Conservation (phyloP, 2,113 vertebrate species). For the Papio anubis region DNA sequence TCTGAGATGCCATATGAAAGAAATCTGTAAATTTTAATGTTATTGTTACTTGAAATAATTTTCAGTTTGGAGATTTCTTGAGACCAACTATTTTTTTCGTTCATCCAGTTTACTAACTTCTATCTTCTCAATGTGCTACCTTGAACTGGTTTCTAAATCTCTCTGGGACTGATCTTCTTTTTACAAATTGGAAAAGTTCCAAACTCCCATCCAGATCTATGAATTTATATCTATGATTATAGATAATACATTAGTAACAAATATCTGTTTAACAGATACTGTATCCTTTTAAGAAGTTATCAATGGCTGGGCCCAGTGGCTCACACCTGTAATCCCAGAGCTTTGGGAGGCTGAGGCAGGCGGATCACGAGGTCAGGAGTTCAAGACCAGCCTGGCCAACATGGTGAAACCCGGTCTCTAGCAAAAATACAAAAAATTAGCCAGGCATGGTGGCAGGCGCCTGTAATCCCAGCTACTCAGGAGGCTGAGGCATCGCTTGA, state of each 20-base stretch:
- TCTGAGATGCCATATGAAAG: not conserved
- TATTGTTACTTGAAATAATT: not conserved
- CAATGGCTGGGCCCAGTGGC: too few species aligned
- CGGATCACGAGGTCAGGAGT: too few species aligned
- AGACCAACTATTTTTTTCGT: not conserved
- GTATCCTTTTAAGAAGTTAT: not conserved
- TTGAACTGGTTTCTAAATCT: not conserved
- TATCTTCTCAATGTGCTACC: not conserved
- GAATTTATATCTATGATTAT: not conserved
- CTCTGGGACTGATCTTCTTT: not conserved
- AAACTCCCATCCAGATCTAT: not conserved
- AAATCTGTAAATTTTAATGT: not conserved
- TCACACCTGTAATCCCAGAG: too few species aligned
- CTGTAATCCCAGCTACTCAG: too few species aligned
- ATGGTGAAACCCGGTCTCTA: too few species aligned
- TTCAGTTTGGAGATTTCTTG: not conserved
- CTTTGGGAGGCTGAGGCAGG: too few species aligned
- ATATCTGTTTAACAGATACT: not conserved
- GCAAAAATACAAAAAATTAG: too few species aligned
- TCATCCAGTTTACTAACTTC: not conserved
- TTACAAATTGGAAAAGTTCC: not conserved
- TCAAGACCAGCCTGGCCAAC: too few species aligned
- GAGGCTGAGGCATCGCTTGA: too few species aligned
- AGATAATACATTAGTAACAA: not conserved
- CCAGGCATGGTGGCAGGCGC: too few species aligned